Evolutionary conservation across 2,888 invertebrate genomes (phyloP), one percentile per base, ranked within the genome.

Genomic region (Eupithecia subfuscata): DNA sequence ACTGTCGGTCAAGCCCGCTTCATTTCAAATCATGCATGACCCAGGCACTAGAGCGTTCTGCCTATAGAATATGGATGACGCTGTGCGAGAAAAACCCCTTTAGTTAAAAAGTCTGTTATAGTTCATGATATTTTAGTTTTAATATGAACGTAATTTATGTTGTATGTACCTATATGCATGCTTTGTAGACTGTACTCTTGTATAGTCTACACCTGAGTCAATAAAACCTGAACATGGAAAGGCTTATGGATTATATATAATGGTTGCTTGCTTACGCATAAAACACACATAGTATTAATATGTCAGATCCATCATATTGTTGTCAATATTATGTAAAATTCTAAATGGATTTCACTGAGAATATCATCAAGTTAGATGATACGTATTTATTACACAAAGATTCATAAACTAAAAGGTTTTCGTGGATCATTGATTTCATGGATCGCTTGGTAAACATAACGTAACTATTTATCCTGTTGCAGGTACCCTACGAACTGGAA

Each of bases 141-240:
- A 12, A 11, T 45, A 45, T 6, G 16, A 45, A 45, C 1, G 45
- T 45, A 48, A 8, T 40, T 18, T 22, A 56, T 12, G 22, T 60
- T 60, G 18, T 56, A 22, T 56, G 3, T 56, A 68, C n/a, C 12
- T 40, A 52, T 40, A 37, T 12, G 25, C 34, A 68, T 56, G 16
- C 56, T 63, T 60, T 69, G 18, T 34, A 52, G 63, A 65, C 30
- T 67, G 60, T 12, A 70, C 40, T 30, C 30, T 30, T 30, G 30
- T 30, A 30, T 30, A 30, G n/a, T 30, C 30, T 30, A 40, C 75
- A 75, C 60, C 56, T 75, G 75, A 22, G 60, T 70, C 72, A 73
- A 75, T 65, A 73, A 16, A 65, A 67, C 64, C 34, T 75, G 30
- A 75, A 72, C 64, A 65, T 67, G 34, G 37, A 14, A 67, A 56